Evolutionary conservation across 64 coral and sea anemone species (phyloP).

Genomic region (Pocillopora verrucosa): DNA sequence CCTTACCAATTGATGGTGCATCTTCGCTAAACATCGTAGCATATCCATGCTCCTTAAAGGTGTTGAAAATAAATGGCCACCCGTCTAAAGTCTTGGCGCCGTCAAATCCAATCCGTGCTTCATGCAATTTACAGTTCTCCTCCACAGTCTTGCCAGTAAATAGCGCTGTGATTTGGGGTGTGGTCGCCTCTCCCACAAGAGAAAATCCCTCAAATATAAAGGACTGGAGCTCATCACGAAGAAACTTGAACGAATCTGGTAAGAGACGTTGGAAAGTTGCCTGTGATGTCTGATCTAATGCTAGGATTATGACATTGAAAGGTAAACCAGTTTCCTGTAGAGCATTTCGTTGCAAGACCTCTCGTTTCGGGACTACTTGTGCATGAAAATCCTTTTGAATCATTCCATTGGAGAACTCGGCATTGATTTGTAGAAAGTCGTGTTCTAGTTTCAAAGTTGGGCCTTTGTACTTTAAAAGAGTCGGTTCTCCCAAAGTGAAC

Average conservation of each 20-base stretch:
- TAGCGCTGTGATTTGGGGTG: slow-evolving; percentile 80
- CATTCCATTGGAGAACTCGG: slow-evolving; percentile 26
- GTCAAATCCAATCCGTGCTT: slow-evolving; percentile 60
- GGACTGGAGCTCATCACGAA: slow-evolving; percentile 72
- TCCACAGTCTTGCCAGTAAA: slow-evolving; percentile 79
- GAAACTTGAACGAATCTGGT: slow-evolving; percentile 70
- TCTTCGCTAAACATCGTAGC: slow-evolving; percentile 95
- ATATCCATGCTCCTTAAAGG: slow-evolving; percentile 69
- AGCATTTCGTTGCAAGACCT: slow-evolving; percentile 43
- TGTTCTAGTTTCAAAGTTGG: slow-evolving; percentile 40
- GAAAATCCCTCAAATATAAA: slow-evolving; percentile 93
- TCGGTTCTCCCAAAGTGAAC: slow-evolving; percentile 37
- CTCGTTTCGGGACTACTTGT: slow-evolving; percentile 57
- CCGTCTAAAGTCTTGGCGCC: slow-evolving; percentile 51
- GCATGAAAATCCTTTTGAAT: slow-evolving; percentile 77
- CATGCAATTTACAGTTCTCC: slow-evolving; percentile 69
- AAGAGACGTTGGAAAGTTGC: slow-evolving; percentile 76
- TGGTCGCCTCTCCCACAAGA: slow-evolving; percentile 80
- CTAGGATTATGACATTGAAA: slow-evolving; percentile 81
- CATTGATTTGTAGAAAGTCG: slow-evolving; percentile 50
- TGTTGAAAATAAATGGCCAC: slow-evolving; percentile 91
- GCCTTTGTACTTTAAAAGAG: slow-evolving; percentile 8
- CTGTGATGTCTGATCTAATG: slow-evolving; percentile 82
- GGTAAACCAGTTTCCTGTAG: slow-evolving; percentile 61
- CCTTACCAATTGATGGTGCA: slow-evolving; percentile 73